A percentile compares a stretch with the other conserved stretches of the same genome.
phyloP scores from a whole-genome alignment of 92 coral and sea anemone species.

The Palythoa grandiflora region DNA sequence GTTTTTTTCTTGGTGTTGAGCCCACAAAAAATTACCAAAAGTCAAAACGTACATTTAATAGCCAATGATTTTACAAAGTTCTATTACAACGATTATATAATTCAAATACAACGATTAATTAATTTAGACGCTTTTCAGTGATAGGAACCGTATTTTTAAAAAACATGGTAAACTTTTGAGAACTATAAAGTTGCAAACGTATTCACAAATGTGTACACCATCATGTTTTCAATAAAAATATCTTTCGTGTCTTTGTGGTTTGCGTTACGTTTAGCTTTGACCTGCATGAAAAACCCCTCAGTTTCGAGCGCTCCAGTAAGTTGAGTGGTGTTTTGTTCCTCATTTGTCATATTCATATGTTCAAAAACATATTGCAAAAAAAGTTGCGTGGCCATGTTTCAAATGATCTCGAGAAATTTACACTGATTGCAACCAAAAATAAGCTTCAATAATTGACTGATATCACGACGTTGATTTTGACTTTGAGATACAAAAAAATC shows the following conservation, averaged over 20 bases:
- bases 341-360: neutral
- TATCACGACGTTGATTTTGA: too few relatives aligned
- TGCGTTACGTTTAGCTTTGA: constrained; percentile 21
- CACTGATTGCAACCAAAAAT: neutral
- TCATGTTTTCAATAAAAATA: neutral
- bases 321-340: neutral
- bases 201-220: neutral
- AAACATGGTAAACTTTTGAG: too few relatives aligned
- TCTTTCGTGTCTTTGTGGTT: constrained; percentile 28
- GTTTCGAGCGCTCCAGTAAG: neutral
- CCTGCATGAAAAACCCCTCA: neutral
- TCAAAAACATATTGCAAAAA: neutral
- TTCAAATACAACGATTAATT: too few relatives aligned
- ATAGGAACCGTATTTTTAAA: too few relatives aligned
- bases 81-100: too few relatives aligned
- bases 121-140: too few relatives aligned
- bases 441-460: neutral
- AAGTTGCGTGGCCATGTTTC: neutral
- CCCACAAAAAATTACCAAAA: too few relatives aligned
- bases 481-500: neutral
- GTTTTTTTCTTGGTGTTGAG: too few relatives aligned
- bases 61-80: too few relatives aligned
- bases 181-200: too few relatives aligned
- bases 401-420: neutral
- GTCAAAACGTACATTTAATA: too few relatives aligned